These are phyloP conservation scores for Sipha flava DNA, from an alignment of 1,140 invertebrate genomes.

Conservation along the genomic window DNA sequence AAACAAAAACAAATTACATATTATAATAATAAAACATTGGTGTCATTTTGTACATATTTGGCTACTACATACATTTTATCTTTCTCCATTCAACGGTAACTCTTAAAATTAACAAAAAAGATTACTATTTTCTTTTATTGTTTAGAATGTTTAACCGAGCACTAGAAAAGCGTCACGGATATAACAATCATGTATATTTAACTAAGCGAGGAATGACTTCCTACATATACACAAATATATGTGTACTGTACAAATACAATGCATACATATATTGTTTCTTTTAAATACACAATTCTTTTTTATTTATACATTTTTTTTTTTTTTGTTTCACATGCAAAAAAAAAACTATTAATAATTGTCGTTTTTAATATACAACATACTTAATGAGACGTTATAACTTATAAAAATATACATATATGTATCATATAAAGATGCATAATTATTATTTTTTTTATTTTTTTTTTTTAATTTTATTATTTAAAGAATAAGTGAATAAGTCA, in stretches of 20 bases:
- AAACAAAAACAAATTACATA: not conserved
- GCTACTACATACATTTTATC: conserved; percentile 22
- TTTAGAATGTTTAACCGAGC: conserved; percentile 8
- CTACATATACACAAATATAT: not conserved
- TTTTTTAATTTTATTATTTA: not conserved
- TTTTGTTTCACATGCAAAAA: not conserved
- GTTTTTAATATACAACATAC: not conserved
- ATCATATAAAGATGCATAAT: not conserved
- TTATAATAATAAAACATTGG: conserved; percentile 15
- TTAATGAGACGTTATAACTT: not conserved
- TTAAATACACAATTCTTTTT: not conserved
- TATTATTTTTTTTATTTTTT: not conserved
- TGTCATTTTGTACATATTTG: conserved; percentile 28
- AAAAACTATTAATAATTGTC: not conserved
- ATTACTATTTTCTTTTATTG: not conserved
- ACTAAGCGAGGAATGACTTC: conserved; percentile 32
- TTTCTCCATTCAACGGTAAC: conserved; percentile 2
- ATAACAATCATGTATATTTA: conserved; percentile 12
- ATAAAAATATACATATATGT: not conserved
- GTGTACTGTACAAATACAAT: not conserved
- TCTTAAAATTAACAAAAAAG: conserved; percentile 25
- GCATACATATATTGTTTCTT: not conserved
- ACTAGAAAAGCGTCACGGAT: not conserved
- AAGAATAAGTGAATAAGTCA: not conserved
- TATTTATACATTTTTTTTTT: not conserved